Conservation (phyloP, 2,797 vertebrate genomes). For the Cirrhinus molitorella region DNA sequence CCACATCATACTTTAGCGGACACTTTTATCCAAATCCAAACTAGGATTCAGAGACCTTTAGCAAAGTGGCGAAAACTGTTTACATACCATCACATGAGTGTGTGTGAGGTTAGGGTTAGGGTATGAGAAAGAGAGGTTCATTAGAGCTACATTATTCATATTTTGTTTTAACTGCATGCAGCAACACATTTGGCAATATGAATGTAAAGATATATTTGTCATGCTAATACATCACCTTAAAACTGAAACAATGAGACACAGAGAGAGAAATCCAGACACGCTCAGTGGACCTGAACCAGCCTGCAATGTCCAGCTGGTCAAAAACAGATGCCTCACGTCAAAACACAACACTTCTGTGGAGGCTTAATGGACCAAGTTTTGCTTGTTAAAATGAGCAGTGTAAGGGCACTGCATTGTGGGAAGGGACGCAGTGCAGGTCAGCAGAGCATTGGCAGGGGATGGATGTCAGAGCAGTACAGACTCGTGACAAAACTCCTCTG, state of each 20-base stretch:
- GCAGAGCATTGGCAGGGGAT: background rate
- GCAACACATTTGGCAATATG: background rate
- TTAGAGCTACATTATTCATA: background rate
- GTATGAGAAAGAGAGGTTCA: background rate
- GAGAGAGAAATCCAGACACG: background rate
- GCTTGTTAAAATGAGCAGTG: background rate
- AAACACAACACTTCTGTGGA: background rate
- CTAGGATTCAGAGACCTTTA: slow-evolving; percentile 63
- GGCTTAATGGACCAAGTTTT: background rate
- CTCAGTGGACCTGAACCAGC: background rate
- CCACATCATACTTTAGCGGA: background rate
- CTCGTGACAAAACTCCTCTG: background rate
- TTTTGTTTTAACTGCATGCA: background rate
- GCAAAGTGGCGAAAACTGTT: slow-evolving; percentile 68
- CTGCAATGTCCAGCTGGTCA: background rate
- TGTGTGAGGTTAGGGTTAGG: background rate
- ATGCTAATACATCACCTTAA: background rate
- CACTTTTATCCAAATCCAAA: slow-evolving; percentile 46
- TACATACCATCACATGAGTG: slow-evolving; percentile 58
- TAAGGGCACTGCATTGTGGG: background rate
- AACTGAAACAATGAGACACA: background rate
- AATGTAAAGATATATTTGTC: background rate
- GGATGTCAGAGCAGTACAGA: background rate
- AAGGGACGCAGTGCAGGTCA: background rate
- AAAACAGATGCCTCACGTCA: background rate